A percentile compares a stretch with the other conserved stretches of the same genome.
Conservation (phyloP, 2,888 invertebrate species). For the Acronicta alni region DNA sequence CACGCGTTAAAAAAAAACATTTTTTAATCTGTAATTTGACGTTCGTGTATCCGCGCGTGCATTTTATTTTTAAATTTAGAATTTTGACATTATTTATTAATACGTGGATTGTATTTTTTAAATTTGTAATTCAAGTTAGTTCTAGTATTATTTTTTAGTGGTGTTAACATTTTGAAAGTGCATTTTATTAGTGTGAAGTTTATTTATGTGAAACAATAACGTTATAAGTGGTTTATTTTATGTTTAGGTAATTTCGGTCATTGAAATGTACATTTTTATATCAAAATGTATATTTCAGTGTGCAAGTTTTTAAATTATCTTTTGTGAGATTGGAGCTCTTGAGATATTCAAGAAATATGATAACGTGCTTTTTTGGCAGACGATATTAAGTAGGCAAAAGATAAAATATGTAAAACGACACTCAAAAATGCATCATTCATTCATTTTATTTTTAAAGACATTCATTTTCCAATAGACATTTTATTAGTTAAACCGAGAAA, state of each 20-base stretch:
- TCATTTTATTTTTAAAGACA: too few relatives aligned
- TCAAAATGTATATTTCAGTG: neutral
- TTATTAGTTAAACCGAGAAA: too few relatives aligned
- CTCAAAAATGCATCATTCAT: too few relatives aligned
- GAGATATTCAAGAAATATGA: slow-evolving; percentile 16
- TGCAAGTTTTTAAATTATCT: slow-evolving; percentile 5
- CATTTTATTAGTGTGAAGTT: slow-evolving; percentile 22
- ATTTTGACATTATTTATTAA: slow-evolving; percentile 10
- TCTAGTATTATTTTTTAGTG: slow-evolving; percentile 12
- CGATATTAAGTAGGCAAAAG: neutral
- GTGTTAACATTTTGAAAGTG: slow-evolving; percentile 10
- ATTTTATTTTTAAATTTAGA: slow-evolving; percentile 4
- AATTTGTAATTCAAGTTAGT: slow-evolving; percentile 7
- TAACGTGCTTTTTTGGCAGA: neutral
- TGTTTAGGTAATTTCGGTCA: slow-evolving; percentile 18
- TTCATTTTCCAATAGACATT: too few relatives aligned
- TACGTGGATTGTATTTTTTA: slow-evolving; percentile 3
- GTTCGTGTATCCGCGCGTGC: slow-evolving; percentile 37
- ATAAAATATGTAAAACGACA: too few relatives aligned
- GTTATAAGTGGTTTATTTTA: slow-evolving; percentile 2
- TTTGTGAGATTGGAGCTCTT: slow-evolving; percentile 27
- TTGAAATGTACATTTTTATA: neutral
- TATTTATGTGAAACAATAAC: slow-evolving; percentile 17
- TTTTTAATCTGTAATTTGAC: slow-evolving; percentile 33
- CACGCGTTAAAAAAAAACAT: slow-evolving; percentile 62